These are phyloP conservation scores for Stratiomys singularior DNA, from an alignment of 2,888 invertebrate species.

Conservation along the genomic window DNA sequence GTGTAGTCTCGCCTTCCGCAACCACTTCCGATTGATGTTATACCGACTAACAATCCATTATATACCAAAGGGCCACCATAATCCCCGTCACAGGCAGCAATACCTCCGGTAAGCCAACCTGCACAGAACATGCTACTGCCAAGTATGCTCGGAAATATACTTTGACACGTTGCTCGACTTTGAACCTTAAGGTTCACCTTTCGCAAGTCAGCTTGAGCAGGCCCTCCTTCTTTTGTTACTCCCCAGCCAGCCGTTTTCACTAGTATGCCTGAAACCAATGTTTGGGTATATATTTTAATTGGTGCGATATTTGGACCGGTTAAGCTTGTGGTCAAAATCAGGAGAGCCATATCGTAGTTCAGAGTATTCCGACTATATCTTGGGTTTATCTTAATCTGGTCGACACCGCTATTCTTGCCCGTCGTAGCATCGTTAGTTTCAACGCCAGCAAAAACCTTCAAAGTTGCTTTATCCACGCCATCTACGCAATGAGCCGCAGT, in stretches of 20 bases:
- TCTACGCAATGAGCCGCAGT: conserved; percentile 69
- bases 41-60: neutral
- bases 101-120: neutral
- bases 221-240: neutral
- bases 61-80: conserved; percentile 26
- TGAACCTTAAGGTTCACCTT: neutral
- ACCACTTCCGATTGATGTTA: conserved; percentile 13
- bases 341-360: conserved; percentile 61
- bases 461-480: conserved; percentile 66
- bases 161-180: neutral
- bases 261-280: neutral
- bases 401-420: no score
- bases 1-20: no score
- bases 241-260: conserved; percentile 12
- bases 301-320: conserved; percentile 55
- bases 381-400: no score
- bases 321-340: conserved; percentile 57
- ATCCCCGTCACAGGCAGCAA: conserved; percentile 34
- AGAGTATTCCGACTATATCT: conserved; percentile 60
- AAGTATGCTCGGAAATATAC: neutral
- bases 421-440: conserved; percentile 54
- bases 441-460: conserved; percentile 54
- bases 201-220: neutral
- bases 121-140: neutral
- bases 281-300: conserved; percentile 53